Conservation (phyloP, 2,797 vertebrate genomes). For the Kryptopterus vitreolus region DNA sequence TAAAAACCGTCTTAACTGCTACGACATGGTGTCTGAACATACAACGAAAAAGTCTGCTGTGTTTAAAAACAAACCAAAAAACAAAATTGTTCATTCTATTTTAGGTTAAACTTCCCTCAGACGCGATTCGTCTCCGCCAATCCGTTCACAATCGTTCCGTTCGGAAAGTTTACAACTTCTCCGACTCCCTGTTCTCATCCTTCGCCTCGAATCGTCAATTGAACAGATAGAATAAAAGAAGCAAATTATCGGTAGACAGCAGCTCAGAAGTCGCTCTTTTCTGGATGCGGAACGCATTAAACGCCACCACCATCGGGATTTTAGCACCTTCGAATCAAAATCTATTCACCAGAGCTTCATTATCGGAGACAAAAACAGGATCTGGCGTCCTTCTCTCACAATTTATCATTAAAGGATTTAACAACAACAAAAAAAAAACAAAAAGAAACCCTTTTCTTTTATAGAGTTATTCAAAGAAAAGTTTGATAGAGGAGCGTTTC, state of each 20-base stretch:
- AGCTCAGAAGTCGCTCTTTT: conserved; percentile 27
- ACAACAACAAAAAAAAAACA: background rate
- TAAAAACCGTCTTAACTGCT: too few relatives aligned
- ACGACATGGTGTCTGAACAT: background rate
- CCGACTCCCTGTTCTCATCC: background rate
- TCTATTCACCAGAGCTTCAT: conserved; percentile 38
- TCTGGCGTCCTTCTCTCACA: conserved; percentile 18
- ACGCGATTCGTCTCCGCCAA: background rate
- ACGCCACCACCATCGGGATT: conserved; percentile 3
- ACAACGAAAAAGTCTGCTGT: too few relatives aligned
- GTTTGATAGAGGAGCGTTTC: conserved; percentile 7
- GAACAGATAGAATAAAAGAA: conserved; percentile 17
- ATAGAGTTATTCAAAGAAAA: conserved; percentile 21
- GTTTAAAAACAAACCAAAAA: background rate
- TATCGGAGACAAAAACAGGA: conserved; percentile 30
- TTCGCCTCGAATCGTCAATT: conserved; percentile 8
- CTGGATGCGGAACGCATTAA: conserved; percentile 21
- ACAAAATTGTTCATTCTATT: background rate
- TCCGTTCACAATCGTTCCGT: background rate
- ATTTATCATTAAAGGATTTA: conserved; percentile 40
- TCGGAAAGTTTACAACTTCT: background rate
- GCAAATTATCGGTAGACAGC: conserved; percentile 9
- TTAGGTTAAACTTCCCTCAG: background rate
- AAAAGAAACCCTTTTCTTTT: background rate
- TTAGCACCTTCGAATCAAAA: conserved; percentile 38